These are phyloP conservation scores for Alethe diademata DNA, from an alignment of 2,113 vertebrate genomes.

Conservation along the genomic window DNA sequence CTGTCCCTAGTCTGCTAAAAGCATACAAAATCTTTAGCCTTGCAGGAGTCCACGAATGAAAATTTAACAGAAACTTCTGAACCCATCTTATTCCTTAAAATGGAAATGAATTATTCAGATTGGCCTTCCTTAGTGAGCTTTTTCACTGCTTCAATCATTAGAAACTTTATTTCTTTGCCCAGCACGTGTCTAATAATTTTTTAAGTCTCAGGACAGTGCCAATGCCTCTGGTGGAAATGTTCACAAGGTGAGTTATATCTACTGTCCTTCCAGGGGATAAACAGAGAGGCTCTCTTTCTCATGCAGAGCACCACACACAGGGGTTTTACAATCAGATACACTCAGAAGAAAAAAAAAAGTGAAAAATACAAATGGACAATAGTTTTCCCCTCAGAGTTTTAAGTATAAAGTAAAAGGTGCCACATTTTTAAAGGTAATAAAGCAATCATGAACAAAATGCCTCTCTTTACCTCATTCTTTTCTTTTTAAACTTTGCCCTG, in stretches of 20 bases:
- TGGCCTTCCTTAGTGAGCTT: background rate
- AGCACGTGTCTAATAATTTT: background rate
- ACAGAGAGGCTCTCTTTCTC: background rate
- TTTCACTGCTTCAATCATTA: background rate
- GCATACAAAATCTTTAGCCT: background rate
- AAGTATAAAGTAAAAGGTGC: background rate
- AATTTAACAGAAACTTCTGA: background rate
- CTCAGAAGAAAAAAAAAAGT: background rate
- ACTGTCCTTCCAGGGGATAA: background rate
- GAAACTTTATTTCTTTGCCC: background rate
- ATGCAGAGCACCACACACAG: background rate
- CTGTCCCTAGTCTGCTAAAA: background rate
- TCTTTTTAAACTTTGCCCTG: background rate
- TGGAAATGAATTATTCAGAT: background rate
- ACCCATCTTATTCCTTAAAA: background rate
- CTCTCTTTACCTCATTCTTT: background rate
- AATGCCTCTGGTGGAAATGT: background rate
- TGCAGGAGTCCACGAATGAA: background rate
- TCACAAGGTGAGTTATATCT: background rate
- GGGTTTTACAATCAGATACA: background rate
- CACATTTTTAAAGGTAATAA: background rate
- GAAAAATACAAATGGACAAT: background rate
- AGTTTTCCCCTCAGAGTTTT: background rate
- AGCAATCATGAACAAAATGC: background rate
- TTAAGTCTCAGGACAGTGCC: background rate